Evolutionary conservation across 2,888 invertebrate species (phyloP).

Genomic region (Gnatocerus cornutus): DNA sequence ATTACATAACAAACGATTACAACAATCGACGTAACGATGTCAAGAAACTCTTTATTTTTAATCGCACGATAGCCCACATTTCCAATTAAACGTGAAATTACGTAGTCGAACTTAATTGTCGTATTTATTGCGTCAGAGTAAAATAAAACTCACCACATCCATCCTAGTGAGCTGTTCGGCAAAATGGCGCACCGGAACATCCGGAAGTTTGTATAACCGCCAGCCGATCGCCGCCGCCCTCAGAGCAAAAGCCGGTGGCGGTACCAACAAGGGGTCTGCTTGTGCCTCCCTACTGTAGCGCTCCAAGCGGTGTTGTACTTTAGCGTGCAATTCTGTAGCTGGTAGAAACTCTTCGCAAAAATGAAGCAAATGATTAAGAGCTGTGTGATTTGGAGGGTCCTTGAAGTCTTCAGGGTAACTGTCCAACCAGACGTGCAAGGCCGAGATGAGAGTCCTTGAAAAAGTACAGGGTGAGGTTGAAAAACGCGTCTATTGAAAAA

Average conservation of each 20-base stretch:
- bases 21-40: no score
- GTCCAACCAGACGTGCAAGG: slow-evolving; percentile 97
- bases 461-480: no score
- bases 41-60: no score
- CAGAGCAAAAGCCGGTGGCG: slow-evolving; percentile 70
- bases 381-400: slow-evolving; percentile 84
- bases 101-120: no score
- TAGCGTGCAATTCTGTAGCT: slow-evolving; percentile 88
- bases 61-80: no score
- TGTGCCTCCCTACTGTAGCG: slow-evolving; percentile 76
- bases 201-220: slow-evolving; percentile 83
- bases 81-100: no score
- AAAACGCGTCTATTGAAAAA: neutral
- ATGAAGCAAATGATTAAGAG: slow-evolving; percentile 86
- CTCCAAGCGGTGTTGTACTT: slow-evolving; percentile 85
- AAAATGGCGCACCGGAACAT: slow-evolving; percentile 91
- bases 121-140: neutral
- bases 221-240: slow-evolving; percentile 67
- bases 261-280: slow-evolving; percentile 71
- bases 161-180: slow-evolving; percentile 98
- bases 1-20: no score
- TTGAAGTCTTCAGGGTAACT: slow-evolving; percentile 97
- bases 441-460: slow-evolving; percentile 87
- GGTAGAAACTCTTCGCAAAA: slow-evolving; percentile 89
- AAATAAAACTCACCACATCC: slow-evolving; percentile 84